These are phyloP conservation scores for Tapera naevia DNA, from an alignment of 2,797 vertebrate genomes.

Conservation along the genomic window DNA sequence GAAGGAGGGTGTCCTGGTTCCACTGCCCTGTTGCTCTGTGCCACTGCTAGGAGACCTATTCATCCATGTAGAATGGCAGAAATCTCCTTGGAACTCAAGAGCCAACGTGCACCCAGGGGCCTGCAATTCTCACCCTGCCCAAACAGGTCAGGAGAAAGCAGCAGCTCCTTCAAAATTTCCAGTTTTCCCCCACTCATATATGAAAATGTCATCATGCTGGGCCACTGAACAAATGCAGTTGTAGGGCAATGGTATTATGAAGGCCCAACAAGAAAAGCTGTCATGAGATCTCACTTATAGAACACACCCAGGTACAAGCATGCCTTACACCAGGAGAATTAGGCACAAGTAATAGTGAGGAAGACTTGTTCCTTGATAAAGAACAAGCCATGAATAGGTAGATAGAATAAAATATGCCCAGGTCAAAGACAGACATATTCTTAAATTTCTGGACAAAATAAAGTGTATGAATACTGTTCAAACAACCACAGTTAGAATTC, in stretches of 20 bases:
- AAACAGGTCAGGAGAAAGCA: rapidly evolving
- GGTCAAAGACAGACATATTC: neutral
- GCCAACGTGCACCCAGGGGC: rapidly evolving
- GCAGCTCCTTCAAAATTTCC: neutral
- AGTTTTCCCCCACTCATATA: rapidly evolving
- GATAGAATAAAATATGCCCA: neutral
- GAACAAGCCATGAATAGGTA: neutral
- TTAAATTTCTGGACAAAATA: neutral
- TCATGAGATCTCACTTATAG: neutral
- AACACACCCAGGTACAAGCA: neutral
- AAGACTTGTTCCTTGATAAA: neutral
- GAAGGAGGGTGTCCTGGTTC: neutral
- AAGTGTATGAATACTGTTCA: neutral
- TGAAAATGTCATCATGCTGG: neutral
- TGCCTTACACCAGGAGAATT: neutral
- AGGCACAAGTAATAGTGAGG: neutral
- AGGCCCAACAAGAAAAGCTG: neutral
- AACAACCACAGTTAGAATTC: neutral
- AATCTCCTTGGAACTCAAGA: neutral
- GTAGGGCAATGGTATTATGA: neutral
- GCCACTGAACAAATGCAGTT: neutral
- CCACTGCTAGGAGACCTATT: neutral
- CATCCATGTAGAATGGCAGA: neutral
- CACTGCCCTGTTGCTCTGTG: neutral
- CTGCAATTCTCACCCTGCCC: neutral